Conservation (phyloP, 2,888 invertebrate species). For the Erebia aethiops region DNA sequence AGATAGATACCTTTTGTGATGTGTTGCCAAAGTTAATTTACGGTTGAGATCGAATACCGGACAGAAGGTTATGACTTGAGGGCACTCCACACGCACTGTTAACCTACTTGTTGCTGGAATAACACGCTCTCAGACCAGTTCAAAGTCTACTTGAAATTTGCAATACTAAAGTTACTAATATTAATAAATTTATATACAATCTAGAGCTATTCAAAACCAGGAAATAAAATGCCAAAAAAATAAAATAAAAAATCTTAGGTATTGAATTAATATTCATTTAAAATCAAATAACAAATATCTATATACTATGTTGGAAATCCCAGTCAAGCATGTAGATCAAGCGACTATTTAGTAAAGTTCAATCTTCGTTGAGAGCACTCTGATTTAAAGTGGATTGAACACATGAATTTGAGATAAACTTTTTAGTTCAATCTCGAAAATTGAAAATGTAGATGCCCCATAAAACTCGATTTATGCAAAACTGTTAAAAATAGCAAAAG, state of each 20-base stretch:
- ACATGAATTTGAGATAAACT: not conserved
- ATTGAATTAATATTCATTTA: no score
- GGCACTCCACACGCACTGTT: not conserved
- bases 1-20: not conserved
- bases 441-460: no score
- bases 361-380: constrained; percentile 52
- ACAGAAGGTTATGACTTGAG: not conserved
- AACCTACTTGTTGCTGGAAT: constrained; percentile 1
- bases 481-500: no score
- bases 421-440: not conserved
- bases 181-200: not conserved
- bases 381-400: constrained; percentile 46
- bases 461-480: no score
- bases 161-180: not conserved
- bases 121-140: not conserved
- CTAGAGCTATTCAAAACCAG: not conserved
- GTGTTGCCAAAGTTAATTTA: not conserved
- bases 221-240: not conserved
- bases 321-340: constrained; percentile 40
- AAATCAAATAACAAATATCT: no score
- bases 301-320: constrained; percentile 27
- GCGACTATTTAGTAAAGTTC: constrained; percentile 36
- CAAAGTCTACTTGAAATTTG: not conserved
- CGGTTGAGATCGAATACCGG: not conserved
- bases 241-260: no score